Evolutionary conservation across 2,797 vertebrate genomes (phyloP).

Genomic region (Sebastes vulpes): DNA sequence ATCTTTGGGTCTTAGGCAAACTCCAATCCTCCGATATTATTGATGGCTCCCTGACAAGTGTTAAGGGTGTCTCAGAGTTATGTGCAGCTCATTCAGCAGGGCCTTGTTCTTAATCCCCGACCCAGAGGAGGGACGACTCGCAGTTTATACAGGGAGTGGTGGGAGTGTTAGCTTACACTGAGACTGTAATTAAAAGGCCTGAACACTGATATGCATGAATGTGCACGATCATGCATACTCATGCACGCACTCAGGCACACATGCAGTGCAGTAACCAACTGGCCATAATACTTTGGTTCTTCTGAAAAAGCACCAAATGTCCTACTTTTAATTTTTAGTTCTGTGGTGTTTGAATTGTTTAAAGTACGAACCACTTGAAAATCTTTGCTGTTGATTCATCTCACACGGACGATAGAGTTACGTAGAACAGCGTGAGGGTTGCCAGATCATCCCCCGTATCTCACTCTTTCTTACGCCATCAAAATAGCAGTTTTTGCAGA

Average conservation of each 20-base stretch:
- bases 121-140: constrained; percentile 57
- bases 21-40: constrained; percentile 53
- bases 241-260: neutral
- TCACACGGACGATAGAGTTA: neutral
- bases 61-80: constrained; percentile 55
- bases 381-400: neutral
- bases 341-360: neutral
- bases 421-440: neutral
- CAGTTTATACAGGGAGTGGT: constrained; percentile 75
- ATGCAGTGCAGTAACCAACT: neutral
- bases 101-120: constrained; percentile 69
- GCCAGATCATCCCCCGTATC: too few relatives aligned
- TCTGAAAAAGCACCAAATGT: neutral
- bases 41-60: constrained; percentile 60
- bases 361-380: neutral
- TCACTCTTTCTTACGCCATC: neutral
- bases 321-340: neutral
- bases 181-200: constrained; percentile 80
- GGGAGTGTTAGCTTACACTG: constrained; percentile 80
- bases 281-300: neutral
- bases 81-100: constrained; percentile 59
- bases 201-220: constrained; percentile 55
- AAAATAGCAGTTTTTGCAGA: neutral
- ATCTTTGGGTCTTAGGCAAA: constrained; percentile 61
- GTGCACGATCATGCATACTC: constrained; percentile 30